Conservation (phyloP, 2,888 invertebrate species). For the Diadegma fenestrale region DNA sequence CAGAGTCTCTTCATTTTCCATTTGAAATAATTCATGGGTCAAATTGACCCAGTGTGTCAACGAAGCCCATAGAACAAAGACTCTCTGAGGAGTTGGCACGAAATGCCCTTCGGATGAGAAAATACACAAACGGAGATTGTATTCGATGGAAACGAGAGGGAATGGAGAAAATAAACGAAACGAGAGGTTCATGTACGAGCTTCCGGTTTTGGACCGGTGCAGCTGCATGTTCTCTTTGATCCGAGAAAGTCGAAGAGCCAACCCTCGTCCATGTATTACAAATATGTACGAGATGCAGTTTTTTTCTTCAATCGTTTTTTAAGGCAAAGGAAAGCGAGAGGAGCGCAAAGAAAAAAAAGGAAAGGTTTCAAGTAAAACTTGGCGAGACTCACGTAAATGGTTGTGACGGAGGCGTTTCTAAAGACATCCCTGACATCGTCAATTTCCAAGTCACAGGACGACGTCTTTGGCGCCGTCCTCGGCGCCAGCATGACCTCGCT, state of each 20-base stretch:
- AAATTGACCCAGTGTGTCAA: too few relatives aligned
- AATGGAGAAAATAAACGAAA: constrained; percentile 48
- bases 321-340: background rate
- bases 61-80: too few relatives aligned
- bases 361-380: constrained; percentile 26
- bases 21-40: too few relatives aligned
- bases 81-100: background rate
- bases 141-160: constrained; percentile 54
- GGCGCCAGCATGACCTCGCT: constrained; percentile 82
- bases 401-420: constrained; percentile 82
- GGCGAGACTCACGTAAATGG: constrained; percentile 82
- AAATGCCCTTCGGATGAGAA: background rate
- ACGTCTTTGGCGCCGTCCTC: constrained; percentile 80
- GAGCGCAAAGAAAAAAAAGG: background rate
- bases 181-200: constrained; percentile 20
- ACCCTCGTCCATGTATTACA: background rate
- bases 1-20: too few relatives aligned
- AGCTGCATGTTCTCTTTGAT: constrained; percentile 59
- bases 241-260: constrained; percentile 41
- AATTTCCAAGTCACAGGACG: constrained; percentile 80
- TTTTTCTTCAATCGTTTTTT: background rate
- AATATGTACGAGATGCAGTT: constrained; percentile 12
- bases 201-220: constrained; percentile 54
- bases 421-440: constrained; percentile 84
- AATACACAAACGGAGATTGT: background rate